Evolutionary conservation across 1,140 invertebrate species (phyloP), one percentile per base, ranked within the genome.

Genomic region (Maniola jurtina): DNA sequence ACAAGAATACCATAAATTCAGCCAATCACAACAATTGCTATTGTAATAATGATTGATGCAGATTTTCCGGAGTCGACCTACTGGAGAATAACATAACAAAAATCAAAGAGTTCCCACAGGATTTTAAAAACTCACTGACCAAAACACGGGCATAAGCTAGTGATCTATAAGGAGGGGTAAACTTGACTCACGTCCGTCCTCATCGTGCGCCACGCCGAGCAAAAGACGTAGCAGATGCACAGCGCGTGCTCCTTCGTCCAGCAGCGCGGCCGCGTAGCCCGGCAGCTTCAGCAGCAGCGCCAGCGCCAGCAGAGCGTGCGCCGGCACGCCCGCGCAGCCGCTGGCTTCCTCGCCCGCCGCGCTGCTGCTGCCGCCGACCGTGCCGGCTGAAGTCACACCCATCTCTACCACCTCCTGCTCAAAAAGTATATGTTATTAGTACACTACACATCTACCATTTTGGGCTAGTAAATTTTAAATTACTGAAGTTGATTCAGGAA

Each of bases 241-340:
- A 0, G 97, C 97, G 52, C 95, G 94, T 74, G 95, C 94, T 59
- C 95, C 94, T 84, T 97, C 96, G 79, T 95, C 94, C 0, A 98
- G 90, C 35, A 99, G 80, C 5, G 97, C 95, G 81, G 97, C 96
- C 0, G 97, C 97, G 85, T 98, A 98, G 6, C 96, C 95, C 0
- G 97, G 97, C 64, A 98, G 88, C 52, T 97, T 92, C 8, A 98
- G 91, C 79, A 98, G 97, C 13, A 98, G 88, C 6, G 96, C 96
- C 84, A 98, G 97, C 2, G 97, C 97, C 9, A 96, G 95, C 35
- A 98, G 91, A 34, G 97, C 97, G 89, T 98, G 97, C 16, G 96
- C 95, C 4, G 97, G 97, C 36, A 98, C 95, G 72, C 92, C 90
- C 10, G 76, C 63, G 86, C 83, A 72, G 48, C 65, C 68, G 42